phyloP scores from a whole-genome alignment of 1,140 invertebrate genomes.

The Drosophila miranda region DNA sequence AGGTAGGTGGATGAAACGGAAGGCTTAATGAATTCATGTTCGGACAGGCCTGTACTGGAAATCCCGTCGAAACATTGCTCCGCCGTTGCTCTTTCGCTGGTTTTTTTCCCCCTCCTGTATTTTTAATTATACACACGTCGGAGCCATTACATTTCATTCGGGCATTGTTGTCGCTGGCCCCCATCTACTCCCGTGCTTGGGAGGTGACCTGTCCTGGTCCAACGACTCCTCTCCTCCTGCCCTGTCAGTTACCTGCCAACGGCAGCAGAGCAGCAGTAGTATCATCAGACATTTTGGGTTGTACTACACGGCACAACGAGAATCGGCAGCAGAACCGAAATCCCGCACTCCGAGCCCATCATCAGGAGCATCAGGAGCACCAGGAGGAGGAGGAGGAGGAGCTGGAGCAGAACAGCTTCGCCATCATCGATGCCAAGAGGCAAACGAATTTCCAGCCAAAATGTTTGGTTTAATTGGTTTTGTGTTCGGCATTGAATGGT shows the following conservation, averaged over 20 bases:
- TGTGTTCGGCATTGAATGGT: constrained; percentile 68
- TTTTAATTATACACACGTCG: constrained; percentile 81
- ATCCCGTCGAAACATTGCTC: constrained; percentile 17
- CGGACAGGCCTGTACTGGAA: constrained; percentile 32
- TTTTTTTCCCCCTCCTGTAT: constrained; percentile 22
- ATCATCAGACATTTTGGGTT: constrained; percentile 43
- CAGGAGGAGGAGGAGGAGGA: not conserved
- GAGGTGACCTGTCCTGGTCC: constrained; percentile 3
- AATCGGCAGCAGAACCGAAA: constrained; percentile 6
- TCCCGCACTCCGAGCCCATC: constrained; percentile 2
- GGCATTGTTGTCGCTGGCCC: constrained; percentile 59
- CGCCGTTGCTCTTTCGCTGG: constrained; percentile 9
- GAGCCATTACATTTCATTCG: constrained; percentile 74
- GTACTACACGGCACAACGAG: constrained; percentile 17
- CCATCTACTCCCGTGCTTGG: not conserved
- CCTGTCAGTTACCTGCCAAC: constrained; percentile 47
- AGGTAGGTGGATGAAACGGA: not conserved
- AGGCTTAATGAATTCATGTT: constrained; percentile 76
- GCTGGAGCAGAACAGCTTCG: constrained; percentile 29
- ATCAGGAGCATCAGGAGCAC: not conserved
- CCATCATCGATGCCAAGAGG: constrained; percentile 51
- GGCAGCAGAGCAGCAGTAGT: constrained; percentile 39
- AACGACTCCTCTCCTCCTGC: constrained; percentile 16
- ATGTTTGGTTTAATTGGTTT: constrained; percentile 81
- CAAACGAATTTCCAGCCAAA: constrained; percentile 61